Conservation (phyloP, 2,888 invertebrate genomes). For the Cantharis rufa region DNA sequence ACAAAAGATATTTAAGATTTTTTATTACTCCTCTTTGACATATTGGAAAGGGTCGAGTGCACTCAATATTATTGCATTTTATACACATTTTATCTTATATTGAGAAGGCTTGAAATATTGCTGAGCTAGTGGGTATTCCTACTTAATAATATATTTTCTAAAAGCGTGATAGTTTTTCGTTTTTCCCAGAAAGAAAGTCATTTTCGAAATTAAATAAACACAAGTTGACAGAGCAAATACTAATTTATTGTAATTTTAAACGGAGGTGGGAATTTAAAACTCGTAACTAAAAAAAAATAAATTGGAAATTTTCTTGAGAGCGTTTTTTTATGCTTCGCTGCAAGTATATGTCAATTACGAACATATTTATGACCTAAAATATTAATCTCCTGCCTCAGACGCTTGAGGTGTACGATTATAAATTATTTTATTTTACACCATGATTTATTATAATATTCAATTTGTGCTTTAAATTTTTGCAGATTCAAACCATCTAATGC, state of each 20-base stretch:
- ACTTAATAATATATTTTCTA: not conserved
- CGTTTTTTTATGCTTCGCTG: not conserved
- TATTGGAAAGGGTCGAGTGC: too few relatives aligned
- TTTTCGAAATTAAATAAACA: not conserved
- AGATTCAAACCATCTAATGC: not conserved
- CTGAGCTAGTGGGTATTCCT: not conserved
- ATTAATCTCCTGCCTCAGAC: not conserved
- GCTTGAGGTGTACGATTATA: not conserved
- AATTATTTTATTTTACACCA: not conserved
- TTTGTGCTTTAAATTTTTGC: not conserved
- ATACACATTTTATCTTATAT: not conserved
- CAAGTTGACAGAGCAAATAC: not conserved
- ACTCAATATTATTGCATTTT: too few relatives aligned
- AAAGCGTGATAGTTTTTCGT: not conserved
- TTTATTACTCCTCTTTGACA: too few relatives aligned
- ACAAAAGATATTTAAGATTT: too few relatives aligned
- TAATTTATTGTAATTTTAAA: not conserved
- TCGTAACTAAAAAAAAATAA: not conserved
- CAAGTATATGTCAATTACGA: not conserved
- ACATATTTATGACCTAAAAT: not conserved
- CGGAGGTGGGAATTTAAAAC: not conserved
- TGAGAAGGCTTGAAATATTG: not conserved
- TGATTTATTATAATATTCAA: not conserved
- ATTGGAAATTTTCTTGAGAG: not conserved
- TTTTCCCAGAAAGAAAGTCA: not conserved